A percentile compares a stretch with the other conserved stretches of the same genome.
phyloP scores from a whole-genome alignment of 2,797 vertebrate genomes.

The Pseudochirops cupreus region DNA sequence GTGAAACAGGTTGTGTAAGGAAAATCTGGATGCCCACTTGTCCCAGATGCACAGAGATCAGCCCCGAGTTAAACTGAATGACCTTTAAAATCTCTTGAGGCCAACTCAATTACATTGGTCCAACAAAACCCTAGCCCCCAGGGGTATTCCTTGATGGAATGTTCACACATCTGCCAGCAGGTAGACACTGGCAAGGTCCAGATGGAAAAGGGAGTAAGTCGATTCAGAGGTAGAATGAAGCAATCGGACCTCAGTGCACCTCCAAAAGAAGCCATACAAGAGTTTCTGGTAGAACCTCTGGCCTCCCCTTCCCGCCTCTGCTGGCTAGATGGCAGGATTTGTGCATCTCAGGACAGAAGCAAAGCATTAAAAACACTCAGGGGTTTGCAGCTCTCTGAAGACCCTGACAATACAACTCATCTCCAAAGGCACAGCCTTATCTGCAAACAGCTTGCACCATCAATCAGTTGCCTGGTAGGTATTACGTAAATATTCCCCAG shows the following conservation, averaged over 20 bases:
- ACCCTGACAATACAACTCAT: background rate
- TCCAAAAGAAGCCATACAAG: background rate
- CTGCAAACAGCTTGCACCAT: background rate
- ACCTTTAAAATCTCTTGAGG: background rate
- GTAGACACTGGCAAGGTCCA: background rate
- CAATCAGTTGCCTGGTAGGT: background rate
- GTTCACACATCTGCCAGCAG: background rate
- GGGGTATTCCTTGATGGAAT: background rate
- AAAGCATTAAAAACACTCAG: background rate
- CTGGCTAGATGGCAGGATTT: background rate
- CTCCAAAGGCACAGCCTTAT: background rate
- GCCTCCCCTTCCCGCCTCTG: background rate
- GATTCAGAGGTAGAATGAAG: constrained; percentile 25
- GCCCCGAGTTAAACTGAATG: background rate
- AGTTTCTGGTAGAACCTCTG: background rate
- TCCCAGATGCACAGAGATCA: background rate
- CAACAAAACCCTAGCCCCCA: background rate
- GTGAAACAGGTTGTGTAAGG: background rate
- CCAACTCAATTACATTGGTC: background rate
- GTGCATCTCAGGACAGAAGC: background rate
- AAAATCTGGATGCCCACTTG: background rate
- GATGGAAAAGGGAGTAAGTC: background rate
- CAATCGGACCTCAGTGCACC: background rate
- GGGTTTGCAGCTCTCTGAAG: background rate
- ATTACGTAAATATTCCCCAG: background rate